Evolutionary conservation across 2,797 vertebrate genomes (phyloP).

Genomic region (Babyrousa celebensis): DNA sequence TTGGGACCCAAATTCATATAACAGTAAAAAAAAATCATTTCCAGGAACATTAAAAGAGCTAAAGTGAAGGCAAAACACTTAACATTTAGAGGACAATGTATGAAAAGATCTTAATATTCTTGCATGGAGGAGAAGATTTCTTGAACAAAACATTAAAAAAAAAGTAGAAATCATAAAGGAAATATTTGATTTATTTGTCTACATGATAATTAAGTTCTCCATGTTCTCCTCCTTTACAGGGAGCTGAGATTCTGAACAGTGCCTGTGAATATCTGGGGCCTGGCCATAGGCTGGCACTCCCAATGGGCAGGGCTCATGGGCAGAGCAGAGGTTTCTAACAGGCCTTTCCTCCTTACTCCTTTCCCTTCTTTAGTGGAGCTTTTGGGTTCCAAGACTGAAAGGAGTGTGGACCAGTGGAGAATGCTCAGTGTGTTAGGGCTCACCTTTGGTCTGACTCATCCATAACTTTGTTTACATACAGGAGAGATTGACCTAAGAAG

Average conservation of each 20-base stretch:
- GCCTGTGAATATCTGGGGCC: background rate
- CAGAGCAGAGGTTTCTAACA: background rate
- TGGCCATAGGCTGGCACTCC: background rate
- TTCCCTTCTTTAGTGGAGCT: background rate
- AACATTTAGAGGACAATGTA: constrained; percentile 49
- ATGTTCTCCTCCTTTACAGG: background rate
- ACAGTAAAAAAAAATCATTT: background rate
- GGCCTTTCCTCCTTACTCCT: background rate
- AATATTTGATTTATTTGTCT: background rate
- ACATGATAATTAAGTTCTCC: constrained; percentile 2
- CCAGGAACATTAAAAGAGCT: constrained; percentile 2
- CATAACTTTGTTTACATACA: background rate
- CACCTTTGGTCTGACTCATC: background rate
- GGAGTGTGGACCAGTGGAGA: background rate
- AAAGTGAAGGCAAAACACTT: constrained; percentile 49
- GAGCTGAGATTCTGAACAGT: background rate
- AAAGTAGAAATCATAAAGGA: background rate
- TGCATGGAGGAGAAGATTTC: background rate
- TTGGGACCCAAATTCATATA: constrained; percentile 42
- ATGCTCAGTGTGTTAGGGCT: background rate
- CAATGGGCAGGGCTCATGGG: background rate
- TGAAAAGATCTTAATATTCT: constrained; percentile 35
- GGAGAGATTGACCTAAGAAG: background rate
- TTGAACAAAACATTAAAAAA: background rate
- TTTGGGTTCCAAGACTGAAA: background rate